Evolutionary conservation across 2,797 vertebrate genomes (phyloP), one percentile per base, ranked within the genome.

Genomic region (Ptychadena robeensis): DNA sequence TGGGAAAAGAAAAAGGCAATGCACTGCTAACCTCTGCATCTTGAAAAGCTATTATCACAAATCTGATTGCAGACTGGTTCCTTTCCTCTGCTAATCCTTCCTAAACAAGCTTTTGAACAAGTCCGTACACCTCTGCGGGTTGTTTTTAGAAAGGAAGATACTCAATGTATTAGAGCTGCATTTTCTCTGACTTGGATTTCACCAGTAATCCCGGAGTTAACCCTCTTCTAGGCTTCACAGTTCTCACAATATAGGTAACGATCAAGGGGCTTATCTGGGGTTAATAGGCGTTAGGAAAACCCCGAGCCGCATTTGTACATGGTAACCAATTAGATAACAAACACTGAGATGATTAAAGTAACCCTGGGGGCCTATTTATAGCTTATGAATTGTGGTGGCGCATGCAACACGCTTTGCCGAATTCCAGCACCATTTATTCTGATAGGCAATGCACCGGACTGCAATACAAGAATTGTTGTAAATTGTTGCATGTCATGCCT

Each of bases 41-140:
- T 73, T 70, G 71, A 80, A 82, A 80, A 75, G 77, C 65, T 85
- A 70, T 85, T 85, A 85, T 76, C 78, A 64, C 71, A 80, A 65
- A 80, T 65, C 66, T 85, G 77, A 80, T 63, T 75, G 82, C 34
- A 59, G 32, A 79, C 44, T 37, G 66, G 48, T 80, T 84, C 53
- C 78, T 80, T 75, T 80, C 63, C 77, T 61, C 25, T 53, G 30
- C 25, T 80, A 85, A 85, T 80, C 82, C 82, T 76, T 70, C 22
- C 64, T 72, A 68, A 78, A 79, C 76, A 83, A 83, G 70, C 71
- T 44, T 61, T 73, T 28, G n/a, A 80, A 80, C 77, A 80, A 69
- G 82, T 70, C 82, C 28, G 7, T 85, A 80, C 78, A 85, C 66
- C 71, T 80, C 78, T 30, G 40, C 40, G 68, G 32, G 34, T 34